These are phyloP conservation scores for Pitangus sulphuratus DNA, from an alignment of 2,797 vertebrate species.

Conservation along the genomic window DNA sequence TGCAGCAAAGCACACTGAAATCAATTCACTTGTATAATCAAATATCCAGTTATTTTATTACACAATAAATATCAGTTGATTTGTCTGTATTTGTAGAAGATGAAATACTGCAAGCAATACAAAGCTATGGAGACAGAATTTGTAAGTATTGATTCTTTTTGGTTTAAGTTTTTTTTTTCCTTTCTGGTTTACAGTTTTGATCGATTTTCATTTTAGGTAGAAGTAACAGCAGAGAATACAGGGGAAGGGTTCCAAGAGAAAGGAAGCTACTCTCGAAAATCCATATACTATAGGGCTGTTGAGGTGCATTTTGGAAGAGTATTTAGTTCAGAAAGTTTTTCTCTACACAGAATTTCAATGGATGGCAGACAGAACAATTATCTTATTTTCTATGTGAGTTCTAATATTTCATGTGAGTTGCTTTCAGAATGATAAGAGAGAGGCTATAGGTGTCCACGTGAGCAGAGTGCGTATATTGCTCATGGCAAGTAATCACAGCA, in stretches of 20 bases:
- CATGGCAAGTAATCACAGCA: neutral
- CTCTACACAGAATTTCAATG: neutral
- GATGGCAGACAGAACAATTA: neutral
- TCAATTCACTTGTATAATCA: neutral
- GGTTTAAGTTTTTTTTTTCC: neutral
- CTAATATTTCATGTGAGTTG: neutral
- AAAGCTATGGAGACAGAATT: neutral
- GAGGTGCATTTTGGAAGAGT: neutral
- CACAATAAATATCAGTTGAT: neutral
- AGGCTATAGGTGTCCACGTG: accelerated
- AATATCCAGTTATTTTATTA: neutral
- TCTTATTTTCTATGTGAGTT: neutral
- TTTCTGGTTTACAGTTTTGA: neutral
- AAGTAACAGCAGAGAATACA: neutral
- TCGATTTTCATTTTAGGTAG: neutral
- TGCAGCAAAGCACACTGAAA: neutral
- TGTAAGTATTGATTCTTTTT: neutral
- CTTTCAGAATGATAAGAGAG: neutral
- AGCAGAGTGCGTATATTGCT: neutral
- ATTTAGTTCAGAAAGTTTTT: neutral
- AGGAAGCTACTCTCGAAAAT: neutral
- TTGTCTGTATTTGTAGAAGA: neutral
- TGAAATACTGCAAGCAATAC: neutral
- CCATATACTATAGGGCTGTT: neutral
- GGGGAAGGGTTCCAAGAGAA: neutral